Percentiles rank a stretch among this genome's conserved stretches.
Evolutionary conservation across 1,140 invertebrate genomes (phyloP).

Genomic region (Drosophila sucinea): DNA sequence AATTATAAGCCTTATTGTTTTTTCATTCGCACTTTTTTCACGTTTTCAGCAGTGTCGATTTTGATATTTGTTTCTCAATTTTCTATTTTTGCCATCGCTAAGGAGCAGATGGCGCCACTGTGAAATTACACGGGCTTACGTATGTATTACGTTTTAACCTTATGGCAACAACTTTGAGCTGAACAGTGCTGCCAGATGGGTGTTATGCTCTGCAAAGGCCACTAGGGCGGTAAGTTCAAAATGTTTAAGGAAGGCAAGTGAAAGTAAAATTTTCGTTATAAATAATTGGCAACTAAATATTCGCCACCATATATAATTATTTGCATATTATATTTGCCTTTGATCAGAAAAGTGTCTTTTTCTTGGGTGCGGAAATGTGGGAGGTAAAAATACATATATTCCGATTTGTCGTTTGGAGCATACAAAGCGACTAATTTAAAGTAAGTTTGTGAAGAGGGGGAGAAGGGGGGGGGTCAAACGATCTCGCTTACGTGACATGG

Average conservation of each 20-base stretch:
- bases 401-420: conserved; percentile 43
- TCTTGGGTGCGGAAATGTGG: conserved; percentile 56
- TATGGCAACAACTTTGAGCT: no score
- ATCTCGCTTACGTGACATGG: conserved; percentile 50
- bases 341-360: conserved; percentile 42
- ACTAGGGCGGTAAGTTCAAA: not conserved
- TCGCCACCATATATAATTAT: conserved; percentile 52
- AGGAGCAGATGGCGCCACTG: no score
- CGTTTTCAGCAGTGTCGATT: not conserved
- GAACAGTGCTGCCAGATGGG: conserved; percentile 21
- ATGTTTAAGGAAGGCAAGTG: conserved; percentile 6
- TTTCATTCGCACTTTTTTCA: conserved; percentile 35
- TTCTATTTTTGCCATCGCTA: no score
- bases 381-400: conserved; percentile 47
- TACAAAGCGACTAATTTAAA: conserved; percentile 73
- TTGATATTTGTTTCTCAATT: no score
- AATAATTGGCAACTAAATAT: conserved; percentile 75
- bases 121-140: no score
- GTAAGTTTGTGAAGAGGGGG: conserved; percentile 16
- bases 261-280: conserved; percentile 49
- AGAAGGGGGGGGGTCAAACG: conserved; percentile 14
- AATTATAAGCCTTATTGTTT: conserved; percentile 21
- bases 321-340: conserved; percentile 66
- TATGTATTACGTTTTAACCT: no score
- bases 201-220: not conserved